Base-by-base conservation (phyloP, 2,888 invertebrate species). In the Neoscelio sp. region DNA sequence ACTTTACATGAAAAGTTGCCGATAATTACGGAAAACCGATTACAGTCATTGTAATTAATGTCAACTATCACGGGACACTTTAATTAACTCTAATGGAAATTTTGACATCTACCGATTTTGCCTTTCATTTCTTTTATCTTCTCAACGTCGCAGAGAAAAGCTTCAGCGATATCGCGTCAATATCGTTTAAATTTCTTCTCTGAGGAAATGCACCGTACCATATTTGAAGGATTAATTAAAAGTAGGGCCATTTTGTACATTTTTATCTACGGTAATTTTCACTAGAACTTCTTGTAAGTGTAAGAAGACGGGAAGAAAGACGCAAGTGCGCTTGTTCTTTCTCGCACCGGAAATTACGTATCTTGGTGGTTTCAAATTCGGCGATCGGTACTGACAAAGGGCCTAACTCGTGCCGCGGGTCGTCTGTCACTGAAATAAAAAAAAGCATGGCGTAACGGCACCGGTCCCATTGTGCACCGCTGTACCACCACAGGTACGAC, bases 361-460 rank as follows among this genome's bases (percentile, higher is more conserved):
- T 76, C 76, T 71, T 46, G 67, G 76, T 60, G 80, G 80, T 80
- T 80, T 80, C 76, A 28, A 54, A 44, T 75, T 75, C 75, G 70
- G 17, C 73, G 60, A 60, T 67, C 73, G 67, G 26, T 40, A 26
- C 67, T 64, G 75, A 80, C 77, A 81, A 79, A 81, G 79, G 68
- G 48, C 70, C 73, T 54, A 68, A 75, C 80, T 80, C 78, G 80
- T 78, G 80, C 78, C 74, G 79, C 70, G 76, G 77, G 67, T 78
- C 82, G 76, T 71, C 80, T 82, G 82, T 82, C 81, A 80, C 65
- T 50, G 80, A 79, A 78, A 80, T 75, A 82, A 83, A 83, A 83
- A 82, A 78, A 80, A 79, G 48, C 68, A 82, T 85, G 83, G 81
- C 84, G 83, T 82, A 85, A 85, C 85, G 85, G 82, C 67, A 82